These are phyloP conservation scores for Halocynthia roretzi DNA, from an alignment of 23 tunicate genomes.

Conservation along the genomic window DNA sequence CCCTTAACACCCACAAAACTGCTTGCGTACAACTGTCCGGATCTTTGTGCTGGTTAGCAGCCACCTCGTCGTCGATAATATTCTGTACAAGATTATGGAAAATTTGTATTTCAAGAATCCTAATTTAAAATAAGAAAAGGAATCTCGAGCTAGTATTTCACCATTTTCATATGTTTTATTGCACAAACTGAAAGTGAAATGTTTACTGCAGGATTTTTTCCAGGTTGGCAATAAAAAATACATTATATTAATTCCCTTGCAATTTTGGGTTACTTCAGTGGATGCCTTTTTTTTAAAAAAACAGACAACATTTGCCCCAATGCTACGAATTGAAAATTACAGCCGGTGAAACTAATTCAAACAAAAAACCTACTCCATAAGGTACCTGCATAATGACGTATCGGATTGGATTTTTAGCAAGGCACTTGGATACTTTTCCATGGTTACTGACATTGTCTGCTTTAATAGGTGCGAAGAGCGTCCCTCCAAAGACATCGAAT, in stretches of 20 bases:
- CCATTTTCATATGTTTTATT: no score
- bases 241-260: no score
- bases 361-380: no score
- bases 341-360: no score
- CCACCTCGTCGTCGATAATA: slow-evolving; percentile 27
- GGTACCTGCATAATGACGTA: slow-evolving; percentile 27
- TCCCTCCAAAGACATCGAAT: slow-evolving; percentile 53
- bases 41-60: slow-evolving; percentile 23
- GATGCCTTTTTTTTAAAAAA: no score
- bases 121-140: no score
- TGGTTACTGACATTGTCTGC: slow-evolving; percentile 32
- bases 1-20: slow-evolving; percentile 47
- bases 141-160: no score
- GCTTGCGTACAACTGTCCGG: slow-evolving; percentile 63
- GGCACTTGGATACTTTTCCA: slow-evolving; percentile 28
- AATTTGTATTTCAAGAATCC: not conserved
- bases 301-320: no score
- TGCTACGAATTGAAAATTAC: no score
- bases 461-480: slow-evolving; percentile 38
- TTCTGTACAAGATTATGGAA: slow-evolving; percentile 11
- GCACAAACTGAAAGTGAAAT: not conserved
- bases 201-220: no score
- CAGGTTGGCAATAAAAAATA: no score
- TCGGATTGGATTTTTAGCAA: not conserved
- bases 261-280: no score